phyloP scores from a whole-genome alignment of 2,888 invertebrate genomes.

The Lasioglossum malachurum region DNA sequence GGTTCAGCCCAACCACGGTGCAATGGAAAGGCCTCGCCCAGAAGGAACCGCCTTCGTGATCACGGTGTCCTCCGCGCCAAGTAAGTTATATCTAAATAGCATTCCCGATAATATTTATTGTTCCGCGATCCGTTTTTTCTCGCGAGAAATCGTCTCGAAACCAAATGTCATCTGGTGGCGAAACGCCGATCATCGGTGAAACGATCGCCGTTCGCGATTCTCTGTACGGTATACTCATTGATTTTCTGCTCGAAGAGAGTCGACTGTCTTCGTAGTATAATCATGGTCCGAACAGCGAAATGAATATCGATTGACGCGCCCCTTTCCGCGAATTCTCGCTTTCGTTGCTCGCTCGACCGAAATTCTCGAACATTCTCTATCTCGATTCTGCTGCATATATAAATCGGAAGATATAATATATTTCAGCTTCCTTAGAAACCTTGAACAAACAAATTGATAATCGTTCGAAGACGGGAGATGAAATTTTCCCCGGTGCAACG shows the following conservation, averaged over 20 bases:
- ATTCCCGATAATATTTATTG: conserved; percentile 52
- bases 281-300: neutral
- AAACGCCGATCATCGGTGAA: conserved; percentile 17
- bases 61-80: conserved; percentile 91
- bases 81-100: conserved; percentile 86
- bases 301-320: neutral
- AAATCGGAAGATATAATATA: neutral
- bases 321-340: neutral
- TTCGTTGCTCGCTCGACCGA: neutral
- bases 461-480: neutral
- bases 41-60: conserved; percentile 89
- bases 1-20: conserved; percentile 87
- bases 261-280: neutral
- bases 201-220: conserved; percentile 36
- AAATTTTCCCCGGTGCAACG: neutral
- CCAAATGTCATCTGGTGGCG: conserved; percentile 64
- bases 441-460: neutral
- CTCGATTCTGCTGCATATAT: neutral
- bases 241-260: neutral
- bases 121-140: conserved; percentile 22
- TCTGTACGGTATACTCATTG: conserved; percentile 37
- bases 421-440: neutral
- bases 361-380: neutral
- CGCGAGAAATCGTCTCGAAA: conserved; percentile 69
- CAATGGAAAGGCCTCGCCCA: conserved; percentile 89